Evolutionary conservation across 2,888 invertebrate genomes (phyloP).

Genomic region (Cosmia pyralina): DNA sequence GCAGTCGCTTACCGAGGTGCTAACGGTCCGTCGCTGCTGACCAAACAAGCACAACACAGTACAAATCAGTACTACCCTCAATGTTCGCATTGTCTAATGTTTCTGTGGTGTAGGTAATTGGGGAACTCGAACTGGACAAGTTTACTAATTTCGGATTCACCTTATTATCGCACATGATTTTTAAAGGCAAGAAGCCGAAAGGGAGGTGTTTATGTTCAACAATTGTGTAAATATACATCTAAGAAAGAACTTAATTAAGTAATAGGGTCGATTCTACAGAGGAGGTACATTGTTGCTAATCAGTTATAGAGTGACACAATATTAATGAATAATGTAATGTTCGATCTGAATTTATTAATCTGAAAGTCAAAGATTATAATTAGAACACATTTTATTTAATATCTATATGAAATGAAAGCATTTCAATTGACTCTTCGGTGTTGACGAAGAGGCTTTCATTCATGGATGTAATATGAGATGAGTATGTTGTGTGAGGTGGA

Average conservation of each 20-base stretch:
- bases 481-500: conserved; percentile 27
- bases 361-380: conserved; percentile 36
- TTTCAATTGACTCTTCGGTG: conserved; percentile 9
- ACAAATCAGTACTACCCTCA: conserved; percentile 88
- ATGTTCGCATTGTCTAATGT: conserved; percentile 80
- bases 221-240: conserved; percentile 62
- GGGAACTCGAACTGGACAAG: conserved; percentile 71
- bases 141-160: conserved; percentile 68
- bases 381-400: conserved; percentile 11
- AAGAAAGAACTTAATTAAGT: conserved; percentile 54
- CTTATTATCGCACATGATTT: conserved; percentile 67
- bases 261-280: conserved; percentile 47
- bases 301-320: conserved; percentile 29
- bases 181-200: conserved; percentile 65
- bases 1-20: conserved; percentile 88
- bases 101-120: conserved; percentile 71
- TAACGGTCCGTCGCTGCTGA: conserved; percentile 90
- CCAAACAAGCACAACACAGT: conserved; percentile 90
- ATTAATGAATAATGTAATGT: conserved; percentile 45
- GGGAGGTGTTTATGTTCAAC: conserved; percentile 56
- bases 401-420: conserved; percentile 13
- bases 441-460: conserved; percentile 27
- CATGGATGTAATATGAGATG: conserved; percentile 12
- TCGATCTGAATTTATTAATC: conserved; percentile 35
- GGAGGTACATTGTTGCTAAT: conserved; percentile 40